These are phyloP conservation scores for Sorex maritimensis DNA, from an alignment of 2,797 vertebrate genomes.

Conservation along the genomic window DNA sequence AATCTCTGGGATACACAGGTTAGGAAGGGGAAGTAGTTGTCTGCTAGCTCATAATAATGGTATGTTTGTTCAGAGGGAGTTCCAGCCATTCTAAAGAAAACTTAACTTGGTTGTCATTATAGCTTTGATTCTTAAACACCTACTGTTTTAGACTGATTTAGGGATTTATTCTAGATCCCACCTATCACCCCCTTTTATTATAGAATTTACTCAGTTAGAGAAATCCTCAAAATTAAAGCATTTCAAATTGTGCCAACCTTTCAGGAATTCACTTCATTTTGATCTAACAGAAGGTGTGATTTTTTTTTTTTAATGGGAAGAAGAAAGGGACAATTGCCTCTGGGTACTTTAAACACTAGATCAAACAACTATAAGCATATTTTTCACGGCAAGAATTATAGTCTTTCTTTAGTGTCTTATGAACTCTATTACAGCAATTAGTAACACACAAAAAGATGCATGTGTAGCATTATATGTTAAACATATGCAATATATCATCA, in stretches of 20 bases:
- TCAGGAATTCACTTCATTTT: background rate
- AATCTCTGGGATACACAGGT: background rate
- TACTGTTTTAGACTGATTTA: background rate
- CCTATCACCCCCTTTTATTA: background rate
- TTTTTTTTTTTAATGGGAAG: background rate
- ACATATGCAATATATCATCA: background rate
- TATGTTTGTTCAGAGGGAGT: background rate
- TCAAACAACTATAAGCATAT: background rate
- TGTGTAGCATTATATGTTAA: background rate
- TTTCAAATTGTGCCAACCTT: background rate
- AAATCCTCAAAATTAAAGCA: constrained; percentile 49
- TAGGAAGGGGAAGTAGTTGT: background rate
- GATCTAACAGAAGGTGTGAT: background rate
- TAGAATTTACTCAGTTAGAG: constrained; percentile 47
- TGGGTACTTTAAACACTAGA: background rate
- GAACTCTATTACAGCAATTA: background rate
- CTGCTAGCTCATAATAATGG: background rate
- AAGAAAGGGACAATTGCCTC: background rate
- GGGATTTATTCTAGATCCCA: background rate
- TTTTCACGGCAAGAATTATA: constrained; percentile 21
- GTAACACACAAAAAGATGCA: background rate
- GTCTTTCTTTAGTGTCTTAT: constrained; percentile 11
- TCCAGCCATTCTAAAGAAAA: background rate
- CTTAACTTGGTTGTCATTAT: background rate
- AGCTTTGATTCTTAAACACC: constrained; percentile 15